Base-by-base conservation (phyloP, 2,888 invertebrate genomes). In the Cantharis rustica region DNA sequence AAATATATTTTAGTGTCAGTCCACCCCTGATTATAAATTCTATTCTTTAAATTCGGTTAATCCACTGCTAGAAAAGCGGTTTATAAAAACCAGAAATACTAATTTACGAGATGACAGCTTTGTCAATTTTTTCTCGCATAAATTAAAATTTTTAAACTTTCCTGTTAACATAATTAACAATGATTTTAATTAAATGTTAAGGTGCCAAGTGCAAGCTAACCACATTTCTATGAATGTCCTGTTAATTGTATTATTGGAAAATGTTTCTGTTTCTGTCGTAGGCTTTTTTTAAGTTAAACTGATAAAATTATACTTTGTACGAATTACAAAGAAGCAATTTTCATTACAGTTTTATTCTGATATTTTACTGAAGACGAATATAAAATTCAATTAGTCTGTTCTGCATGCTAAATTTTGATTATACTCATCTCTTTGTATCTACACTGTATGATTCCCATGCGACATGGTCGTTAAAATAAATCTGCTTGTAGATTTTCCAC, bases 351-450 rank as follows among this genome's bases (percentile, higher is more conserved):
- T 47, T 47, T n/a, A 47, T 47, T n/a, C 47, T 47, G n/a, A 47
- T 9, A 47, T 47, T 47, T 47, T 47, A 47, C 7, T 47, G n/a
- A 47, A 69, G 16, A 16, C 13, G 47, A 47, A 69, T 61, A 47
- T 69, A 69, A 69, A 69, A 69, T 69, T 69, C 69, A 69, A 69
- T n/a, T 16, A 47, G 69, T 26, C 16, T 69, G 15, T 27, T 69
- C 13, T 17, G 69, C 69, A n/a, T 16, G 9, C 17, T 31, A 17
- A 69, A 47, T 61, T 69, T 69, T 69, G 31, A 17, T 17, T 69
- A 11, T 20, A 69, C 69, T 69, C 47, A 47, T 47, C 47, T 47
- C 47, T 47, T 47, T 47, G n/a, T 47, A 13, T 47, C n/a, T 47
- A n/a, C 47, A n/a, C n/a, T n/a, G 47, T n/a, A 9, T 47, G 47